A percentile compares a stretch with the other conserved stretches of the same genome.
phyloP scores from a whole-genome alignment of 2,797 vertebrate species.

The Arctocebus calabarensis region DNA sequence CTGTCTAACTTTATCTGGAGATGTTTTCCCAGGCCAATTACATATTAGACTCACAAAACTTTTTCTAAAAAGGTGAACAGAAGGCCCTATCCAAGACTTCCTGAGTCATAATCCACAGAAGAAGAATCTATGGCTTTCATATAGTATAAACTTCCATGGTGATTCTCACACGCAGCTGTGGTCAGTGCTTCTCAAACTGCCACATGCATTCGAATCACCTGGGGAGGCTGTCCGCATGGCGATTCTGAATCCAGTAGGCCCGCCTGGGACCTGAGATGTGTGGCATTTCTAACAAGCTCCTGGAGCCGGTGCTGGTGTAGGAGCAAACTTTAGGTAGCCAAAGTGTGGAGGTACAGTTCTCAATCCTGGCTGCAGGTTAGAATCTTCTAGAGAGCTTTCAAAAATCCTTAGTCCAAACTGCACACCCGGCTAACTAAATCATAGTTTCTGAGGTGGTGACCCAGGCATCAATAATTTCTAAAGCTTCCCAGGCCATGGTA shows the following conservation, averaged over 20 bases:
- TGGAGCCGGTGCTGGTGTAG: neutral
- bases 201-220: neutral
- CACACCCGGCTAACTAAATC: neutral
- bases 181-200: neutral
- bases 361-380: neutral
- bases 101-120: neutral
- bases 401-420: neutral
- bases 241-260: neutral
- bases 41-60: neutral
- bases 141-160: neutral
- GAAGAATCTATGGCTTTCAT: neutral
- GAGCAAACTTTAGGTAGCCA: neutral
- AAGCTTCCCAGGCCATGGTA: neutral
- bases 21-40: neutral
- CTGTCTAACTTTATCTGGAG: neutral
- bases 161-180: neutral
- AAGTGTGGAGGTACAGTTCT: neutral
- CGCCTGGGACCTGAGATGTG: fast-evolving
- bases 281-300: neutral
- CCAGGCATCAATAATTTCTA: neutral
- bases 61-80: neutral
- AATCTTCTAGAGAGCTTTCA: neutral
- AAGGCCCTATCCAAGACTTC: neutral
- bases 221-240: neutral
- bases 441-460: neutral